Percentiles rank a stretch among this genome's conserved stretches.
Evolutionary conservation across 2,888 invertebrate genomes (phyloP).

Genomic region (Gortyna flavago): DNA sequence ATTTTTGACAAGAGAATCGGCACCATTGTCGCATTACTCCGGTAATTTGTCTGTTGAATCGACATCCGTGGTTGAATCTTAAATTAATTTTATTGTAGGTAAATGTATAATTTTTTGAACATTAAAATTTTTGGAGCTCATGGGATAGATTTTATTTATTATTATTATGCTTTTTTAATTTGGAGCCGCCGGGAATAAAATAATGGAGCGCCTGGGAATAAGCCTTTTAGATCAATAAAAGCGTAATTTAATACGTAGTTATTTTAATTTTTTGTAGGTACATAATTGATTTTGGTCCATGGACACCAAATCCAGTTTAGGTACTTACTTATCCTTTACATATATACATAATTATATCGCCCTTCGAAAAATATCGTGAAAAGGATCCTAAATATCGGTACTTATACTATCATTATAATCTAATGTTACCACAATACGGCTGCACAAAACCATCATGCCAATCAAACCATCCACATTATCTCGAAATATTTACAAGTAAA

Average conservation of each 20-base stretch:
- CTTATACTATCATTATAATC: conserved; percentile 32
- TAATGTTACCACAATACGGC: conserved; percentile 53
- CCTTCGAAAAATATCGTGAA: background rate
- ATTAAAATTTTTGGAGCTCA: too few relatives aligned
- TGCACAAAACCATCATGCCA: conserved; percentile 38
- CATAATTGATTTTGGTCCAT: background rate
- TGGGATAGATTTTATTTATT: too few relatives aligned
- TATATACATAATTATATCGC: background rate
- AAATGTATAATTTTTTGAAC: too few relatives aligned
- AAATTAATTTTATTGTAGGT: too few relatives aligned
- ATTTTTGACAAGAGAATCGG: too few relatives aligned
- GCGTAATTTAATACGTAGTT: background rate
- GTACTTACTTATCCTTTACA: too few relatives aligned
- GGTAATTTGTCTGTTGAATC: too few relatives aligned
- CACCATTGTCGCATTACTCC: too few relatives aligned
- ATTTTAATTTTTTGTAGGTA: background rate
- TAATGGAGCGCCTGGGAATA: too few relatives aligned
- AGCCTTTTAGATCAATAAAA: background rate
- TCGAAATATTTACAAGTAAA: conserved; percentile 58
- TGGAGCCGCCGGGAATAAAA: too few relatives aligned
- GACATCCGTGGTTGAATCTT: too few relatives aligned
- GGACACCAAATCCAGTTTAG: background rate
- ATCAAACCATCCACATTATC: conserved; percentile 55
- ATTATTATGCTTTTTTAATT: too few relatives aligned
- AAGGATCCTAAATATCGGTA: background rate